Conservation (phyloP, 2,797 vertebrate genomes). For the Garrulus glandarius region DNA sequence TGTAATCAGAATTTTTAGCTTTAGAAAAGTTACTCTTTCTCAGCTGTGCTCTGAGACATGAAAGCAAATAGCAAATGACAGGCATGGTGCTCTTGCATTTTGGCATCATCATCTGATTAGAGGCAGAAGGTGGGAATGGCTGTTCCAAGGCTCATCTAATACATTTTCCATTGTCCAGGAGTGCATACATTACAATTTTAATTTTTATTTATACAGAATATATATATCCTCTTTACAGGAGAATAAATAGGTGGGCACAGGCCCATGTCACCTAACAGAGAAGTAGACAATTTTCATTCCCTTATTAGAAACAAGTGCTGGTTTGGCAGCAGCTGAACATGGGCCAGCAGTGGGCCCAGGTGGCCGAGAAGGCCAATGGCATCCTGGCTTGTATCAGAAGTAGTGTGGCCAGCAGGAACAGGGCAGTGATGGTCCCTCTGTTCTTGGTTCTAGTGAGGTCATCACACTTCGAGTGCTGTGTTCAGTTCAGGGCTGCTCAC, state of each 20-base stretch:
- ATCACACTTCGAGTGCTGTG: background rate
- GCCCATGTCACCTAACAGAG: background rate
- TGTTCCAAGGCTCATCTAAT: background rate
- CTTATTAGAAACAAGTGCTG: background rate
- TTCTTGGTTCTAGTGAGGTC: background rate
- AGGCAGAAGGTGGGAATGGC: background rate
- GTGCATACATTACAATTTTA: background rate
- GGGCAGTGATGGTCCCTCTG: background rate
- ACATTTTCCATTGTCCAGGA: background rate
- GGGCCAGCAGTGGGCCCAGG: background rate
- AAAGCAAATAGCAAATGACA: background rate
- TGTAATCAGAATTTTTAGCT: background rate
- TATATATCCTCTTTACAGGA: background rate
- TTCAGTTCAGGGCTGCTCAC: background rate
- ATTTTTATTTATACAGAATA: background rate
- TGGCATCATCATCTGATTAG: background rate
- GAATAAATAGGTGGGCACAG: background rate
- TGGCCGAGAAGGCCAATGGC: background rate
- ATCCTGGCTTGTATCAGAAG: background rate
- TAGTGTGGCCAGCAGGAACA: background rate
- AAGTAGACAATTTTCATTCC: background rate
- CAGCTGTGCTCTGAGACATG: background rate
- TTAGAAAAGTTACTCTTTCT: background rate
- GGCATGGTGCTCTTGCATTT: background rate
- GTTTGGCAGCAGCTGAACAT: background rate